Conservation (phyloP, 2,113 vertebrate genomes). For the Canis aureus region DNA sequence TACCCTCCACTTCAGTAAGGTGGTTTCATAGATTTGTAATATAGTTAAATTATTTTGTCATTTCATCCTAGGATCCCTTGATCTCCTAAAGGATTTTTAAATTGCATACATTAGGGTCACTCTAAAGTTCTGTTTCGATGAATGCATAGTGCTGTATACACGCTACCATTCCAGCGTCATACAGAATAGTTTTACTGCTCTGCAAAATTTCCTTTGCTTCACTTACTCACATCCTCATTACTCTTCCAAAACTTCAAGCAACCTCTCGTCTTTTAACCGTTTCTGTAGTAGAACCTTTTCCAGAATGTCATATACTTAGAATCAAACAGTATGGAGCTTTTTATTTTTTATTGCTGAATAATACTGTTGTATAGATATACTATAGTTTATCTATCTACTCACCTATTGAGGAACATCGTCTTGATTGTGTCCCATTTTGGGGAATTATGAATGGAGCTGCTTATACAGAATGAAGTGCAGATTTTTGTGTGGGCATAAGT, state of each 20-base stretch:
- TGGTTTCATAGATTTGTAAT: slow-evolving; percentile 29
- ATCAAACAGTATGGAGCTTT: background rate
- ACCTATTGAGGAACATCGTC: background rate
- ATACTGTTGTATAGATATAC: background rate
- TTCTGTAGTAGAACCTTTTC: background rate
- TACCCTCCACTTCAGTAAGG: background rate
- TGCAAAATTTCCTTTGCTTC: background rate
- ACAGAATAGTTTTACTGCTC: background rate
- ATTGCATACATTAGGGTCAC: background rate
- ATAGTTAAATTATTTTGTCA: slow-evolving; percentile 5
- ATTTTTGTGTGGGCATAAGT: background rate
- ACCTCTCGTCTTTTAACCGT: background rate
- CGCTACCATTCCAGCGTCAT: background rate
- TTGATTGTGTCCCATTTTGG: slow-evolving; percentile 32
- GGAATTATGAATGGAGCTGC: background rate
- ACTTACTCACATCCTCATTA: background rate
- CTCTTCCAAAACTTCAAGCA: background rate
- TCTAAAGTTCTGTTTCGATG: slow-evolving; percentile 8
- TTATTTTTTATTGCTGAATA: slow-evolving; percentile 13
- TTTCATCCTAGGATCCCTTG: background rate
- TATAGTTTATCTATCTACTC: background rate
- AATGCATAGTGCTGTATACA: background rate
- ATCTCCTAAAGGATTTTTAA: background rate
- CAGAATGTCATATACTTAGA: background rate
- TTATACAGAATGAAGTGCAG: background rate